These are phyloP conservation scores for Polypedilum vanderplanki DNA, from an alignment of 1,140 invertebrate species.

Conservation along the genomic window DNA sequence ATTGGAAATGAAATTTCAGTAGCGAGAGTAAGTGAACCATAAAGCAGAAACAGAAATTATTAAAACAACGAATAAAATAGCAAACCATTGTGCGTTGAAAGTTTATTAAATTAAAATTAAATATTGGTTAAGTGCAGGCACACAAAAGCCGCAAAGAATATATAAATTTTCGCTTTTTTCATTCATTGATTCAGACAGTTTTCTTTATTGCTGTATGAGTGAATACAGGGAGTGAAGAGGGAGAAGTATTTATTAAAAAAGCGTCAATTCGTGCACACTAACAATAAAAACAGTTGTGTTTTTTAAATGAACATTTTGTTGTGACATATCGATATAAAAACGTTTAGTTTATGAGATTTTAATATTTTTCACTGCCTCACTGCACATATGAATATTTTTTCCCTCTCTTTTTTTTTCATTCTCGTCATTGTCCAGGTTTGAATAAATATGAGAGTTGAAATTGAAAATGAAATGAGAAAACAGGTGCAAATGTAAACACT, in stretches of 20 bases:
- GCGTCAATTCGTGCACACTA: neutral
- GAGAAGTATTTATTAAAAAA: neutral
- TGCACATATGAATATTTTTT: neutral
- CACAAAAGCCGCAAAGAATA: neutral
- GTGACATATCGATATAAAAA: constrained; percentile 7
- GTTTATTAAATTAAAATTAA: constrained; percentile 15
- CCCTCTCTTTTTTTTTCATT: no score
- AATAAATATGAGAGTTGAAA: neutral
- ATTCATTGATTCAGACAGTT: neutral
- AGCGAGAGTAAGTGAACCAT: no score
- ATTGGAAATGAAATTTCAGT: no score
- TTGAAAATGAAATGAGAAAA: neutral
- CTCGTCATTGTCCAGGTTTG: neutral
- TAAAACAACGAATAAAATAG: no score
- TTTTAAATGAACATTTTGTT: neutral
- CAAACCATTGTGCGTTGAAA: neutral
- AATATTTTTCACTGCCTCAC: neutral
- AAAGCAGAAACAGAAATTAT: no score
- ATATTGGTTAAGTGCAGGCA: neutral
- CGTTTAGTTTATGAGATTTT: constrained; percentile 5
- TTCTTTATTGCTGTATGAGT: neutral
- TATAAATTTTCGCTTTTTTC: no score
- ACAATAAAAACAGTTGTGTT: constrained; percentile 3
- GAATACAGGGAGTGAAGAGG: neutral
- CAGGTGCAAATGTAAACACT: constrained; percentile 11